Base-by-base conservation (phyloP, 2,113 vertebrate species). In the Callaeas wilsoni region DNA sequence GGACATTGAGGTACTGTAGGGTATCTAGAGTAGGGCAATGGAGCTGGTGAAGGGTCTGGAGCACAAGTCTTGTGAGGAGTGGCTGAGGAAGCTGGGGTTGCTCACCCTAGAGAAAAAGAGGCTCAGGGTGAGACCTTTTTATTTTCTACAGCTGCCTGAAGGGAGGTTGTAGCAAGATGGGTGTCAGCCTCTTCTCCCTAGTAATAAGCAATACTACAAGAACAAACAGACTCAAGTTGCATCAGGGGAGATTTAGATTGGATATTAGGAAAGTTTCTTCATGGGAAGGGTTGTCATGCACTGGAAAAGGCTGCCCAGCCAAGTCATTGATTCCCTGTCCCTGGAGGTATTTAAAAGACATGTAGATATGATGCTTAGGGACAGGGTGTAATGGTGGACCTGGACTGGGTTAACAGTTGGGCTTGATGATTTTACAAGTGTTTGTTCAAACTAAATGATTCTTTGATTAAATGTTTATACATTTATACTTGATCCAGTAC, bases 1-100 rank as follows among this genome's bases (percentile, higher is more conserved):
- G 30, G 69, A 68, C 30, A n/a, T 5, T 22, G 87, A 26, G 13
- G 39, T 8, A 25, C 13, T 32, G 25, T 13, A 60, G 5, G 0
- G 3, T 6, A 33, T 67, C 19, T 23, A 67, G 42, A 21, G 14
- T 27, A 42, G 20, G 7, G 7, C 35, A 65, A 16, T 0, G 0
- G 25, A 52, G 33, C 16, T 89, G 33, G 19, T 12, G 39, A 53
- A 53, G 20, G 22, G 7, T 75, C 33, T 60, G 62, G 29, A 60
- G 16, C 21, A 22, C n/a, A 60, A 39, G 29, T 7, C 11, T 12
- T 26, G 17, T 53, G 33, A 89, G 15, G 13, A 82, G 37, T 10
- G 20, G 20, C 29, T 53, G n/a, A 60, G 20, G n/a, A 0, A 82
- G 16, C 25, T 68, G 46, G 4, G 7, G 16, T 2, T 39, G 39